Conservation (phyloP, 2,797 vertebrate species). For the Somateria mollissima region DNA sequence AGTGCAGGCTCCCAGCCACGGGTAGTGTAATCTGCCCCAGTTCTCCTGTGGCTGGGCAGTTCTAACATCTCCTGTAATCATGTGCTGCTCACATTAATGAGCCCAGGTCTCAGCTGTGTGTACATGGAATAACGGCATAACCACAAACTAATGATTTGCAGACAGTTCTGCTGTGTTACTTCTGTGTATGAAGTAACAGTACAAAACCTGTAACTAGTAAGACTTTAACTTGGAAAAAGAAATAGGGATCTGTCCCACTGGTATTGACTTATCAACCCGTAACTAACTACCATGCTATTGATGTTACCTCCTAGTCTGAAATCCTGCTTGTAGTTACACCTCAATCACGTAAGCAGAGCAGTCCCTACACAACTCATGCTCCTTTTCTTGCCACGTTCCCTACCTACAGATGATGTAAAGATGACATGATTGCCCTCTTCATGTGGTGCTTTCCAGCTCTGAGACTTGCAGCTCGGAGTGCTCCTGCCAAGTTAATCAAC, state of each 20-base stretch:
- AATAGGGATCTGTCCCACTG: not conserved
- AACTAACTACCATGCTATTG: fast-evolving
- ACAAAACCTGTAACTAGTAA: not conserved
- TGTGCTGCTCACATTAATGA: not conserved
- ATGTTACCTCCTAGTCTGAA: not conserved
- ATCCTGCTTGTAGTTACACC: not conserved
- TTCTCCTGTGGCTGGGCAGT: not conserved
- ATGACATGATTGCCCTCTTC: not conserved
- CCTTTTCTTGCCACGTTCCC: not conserved
- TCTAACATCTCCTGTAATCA: not conserved
- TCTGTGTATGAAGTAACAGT: not conserved
- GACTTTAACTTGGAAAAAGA: not conserved
- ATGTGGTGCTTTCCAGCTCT: not conserved
- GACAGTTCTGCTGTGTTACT: not conserved
- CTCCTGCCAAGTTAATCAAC: not conserved
- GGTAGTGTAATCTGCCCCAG: not conserved
- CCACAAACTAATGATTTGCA: not conserved
- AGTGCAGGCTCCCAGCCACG: not conserved
- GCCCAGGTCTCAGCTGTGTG: not conserved
- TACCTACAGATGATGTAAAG: not conserved
- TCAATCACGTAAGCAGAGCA: not conserved
- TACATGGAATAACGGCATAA: not conserved
- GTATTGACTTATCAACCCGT: not conserved
- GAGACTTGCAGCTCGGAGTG: not conserved
- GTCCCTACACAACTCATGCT: not conserved